phyloP scores from a whole-genome alignment of 2,113 vertebrate genomes.

The Nanorana parkeri region DNA sequence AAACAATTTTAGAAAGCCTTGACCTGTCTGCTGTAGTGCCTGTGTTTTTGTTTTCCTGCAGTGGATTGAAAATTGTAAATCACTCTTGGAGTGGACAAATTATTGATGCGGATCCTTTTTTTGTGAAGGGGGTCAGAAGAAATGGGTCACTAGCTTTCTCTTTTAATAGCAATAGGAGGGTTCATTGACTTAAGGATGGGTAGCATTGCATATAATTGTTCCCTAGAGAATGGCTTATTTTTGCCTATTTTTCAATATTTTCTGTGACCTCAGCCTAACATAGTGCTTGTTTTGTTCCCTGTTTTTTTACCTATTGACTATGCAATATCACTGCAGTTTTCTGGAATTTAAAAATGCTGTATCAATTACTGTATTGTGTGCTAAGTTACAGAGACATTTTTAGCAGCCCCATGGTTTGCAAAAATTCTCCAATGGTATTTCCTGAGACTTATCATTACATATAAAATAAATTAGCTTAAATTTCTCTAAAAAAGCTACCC shows the following conservation, averaged over 20 bases:
- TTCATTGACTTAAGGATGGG: conserved; percentile 11
- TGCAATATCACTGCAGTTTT: conserved; percentile 50
- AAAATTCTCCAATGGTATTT: no score
- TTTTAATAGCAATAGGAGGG: conserved; percentile 30
- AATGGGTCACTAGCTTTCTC: conserved; percentile 9
- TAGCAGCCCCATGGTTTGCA: no score
- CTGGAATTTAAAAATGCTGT: no score
- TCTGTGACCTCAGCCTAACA: no score
- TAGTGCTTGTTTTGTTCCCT: no score
- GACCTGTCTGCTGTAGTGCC: conserved; percentile 29
- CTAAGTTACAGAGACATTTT: no score
- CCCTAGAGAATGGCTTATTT: not conserved
- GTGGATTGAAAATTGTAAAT: conserved; percentile 50
- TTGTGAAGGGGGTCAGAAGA: conserved; percentile 37
- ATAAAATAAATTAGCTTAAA: no score
- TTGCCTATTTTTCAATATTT: not conserved
- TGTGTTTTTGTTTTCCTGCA: conserved; percentile 31
- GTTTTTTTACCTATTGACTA: not conserved
- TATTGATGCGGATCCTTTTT: conserved; percentile 41
- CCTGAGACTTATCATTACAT: no score
- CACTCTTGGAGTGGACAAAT: conserved; percentile 37
- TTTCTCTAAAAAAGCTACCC: no score
- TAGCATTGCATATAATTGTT: not conserved
- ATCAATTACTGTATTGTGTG: no score
- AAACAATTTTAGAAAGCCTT: conserved; percentile 56